Percentiles rank a stretch among this genome's conserved stretches.
phyloP scores from a whole-genome alignment of 2,113 vertebrate genomes.

The Formicarius rufipectus region DNA sequence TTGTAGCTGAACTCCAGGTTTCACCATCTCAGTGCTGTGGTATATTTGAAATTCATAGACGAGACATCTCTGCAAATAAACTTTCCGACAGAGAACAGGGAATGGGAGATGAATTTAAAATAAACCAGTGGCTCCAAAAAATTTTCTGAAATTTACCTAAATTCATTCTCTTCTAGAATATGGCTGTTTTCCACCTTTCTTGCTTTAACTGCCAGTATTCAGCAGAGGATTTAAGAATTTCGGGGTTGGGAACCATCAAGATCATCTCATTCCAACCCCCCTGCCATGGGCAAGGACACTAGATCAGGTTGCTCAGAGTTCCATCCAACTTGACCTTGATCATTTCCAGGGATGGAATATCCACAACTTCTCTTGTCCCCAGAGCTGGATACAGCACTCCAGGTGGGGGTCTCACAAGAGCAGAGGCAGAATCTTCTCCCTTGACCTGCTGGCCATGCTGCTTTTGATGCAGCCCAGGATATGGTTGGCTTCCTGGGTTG shows the following conservation, averaged over 20 bases:
- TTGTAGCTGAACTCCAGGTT: neutral
- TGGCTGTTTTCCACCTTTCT: neutral
- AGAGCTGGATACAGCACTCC: neutral
- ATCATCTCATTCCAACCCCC: neutral
- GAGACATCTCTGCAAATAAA: neutral
- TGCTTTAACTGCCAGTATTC: neutral
- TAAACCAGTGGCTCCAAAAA: neutral
- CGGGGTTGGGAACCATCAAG: neutral
- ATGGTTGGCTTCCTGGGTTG: neutral
- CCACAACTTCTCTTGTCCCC: neutral
- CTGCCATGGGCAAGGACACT: neutral
- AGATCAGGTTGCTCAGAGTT: neutral
- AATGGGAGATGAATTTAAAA: neutral
- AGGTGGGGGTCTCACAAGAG: too few relatives aligned
- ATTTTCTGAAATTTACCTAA: neutral
- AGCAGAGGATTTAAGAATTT: neutral
- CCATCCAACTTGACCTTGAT: neutral
- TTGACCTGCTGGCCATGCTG: too few relatives aligned
- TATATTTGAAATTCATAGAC: neutral
- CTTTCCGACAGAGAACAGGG: neutral
- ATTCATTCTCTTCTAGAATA: neutral
- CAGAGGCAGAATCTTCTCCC: neutral
- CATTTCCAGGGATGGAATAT: neutral
- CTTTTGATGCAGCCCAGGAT: neutral
- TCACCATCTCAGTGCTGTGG: neutral